Base-by-base conservation (phyloP, 2,888 invertebrate genomes). In the Microdon myrmicae region DNA sequence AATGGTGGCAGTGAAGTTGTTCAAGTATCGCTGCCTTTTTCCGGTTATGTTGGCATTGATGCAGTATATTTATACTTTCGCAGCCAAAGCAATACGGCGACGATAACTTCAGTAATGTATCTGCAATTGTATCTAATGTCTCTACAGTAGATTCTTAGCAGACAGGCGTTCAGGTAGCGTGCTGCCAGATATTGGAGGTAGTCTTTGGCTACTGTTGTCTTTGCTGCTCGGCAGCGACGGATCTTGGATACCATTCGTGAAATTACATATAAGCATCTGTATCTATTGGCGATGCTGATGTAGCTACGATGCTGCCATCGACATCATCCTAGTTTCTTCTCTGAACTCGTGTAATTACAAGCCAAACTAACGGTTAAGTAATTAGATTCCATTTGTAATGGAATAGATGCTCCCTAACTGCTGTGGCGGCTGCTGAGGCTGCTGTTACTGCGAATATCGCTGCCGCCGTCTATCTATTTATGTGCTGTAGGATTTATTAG, bases 331-430 rank as follows among this genome's bases (percentile, higher is more conserved):
- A 26, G 26, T 28, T 38, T 44, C 44, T 41, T 7, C 8, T 9
- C 48, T 64, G 58, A 58, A 64, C 58, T 64, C 64, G 64, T 64
- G 64, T 64, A 64, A 64, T 64, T 64, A 64, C 68, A 67, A 60
- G 51, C 58, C 60, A 61, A 55, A 55, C 60, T 69, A 69, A 69
- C 68, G 68, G 69, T 69, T 68, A 69, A 67, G 69, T 69, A 69
- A 69, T 69, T 69, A 69, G 69, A 69, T 68, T 69, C 59, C 67
- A 67, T 69, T 68, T 69, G 68, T 69, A 61, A 68, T 61, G 32
- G 58, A 64, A 26, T 58, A 23, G 64, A 58, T 47, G 60, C 54
- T 55, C n/a, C n/a, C n/a, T n/a, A n/a, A n/a, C n/a, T n/a, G n/a
- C n/a, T n/a, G n/a, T n/a, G n/a, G 43, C 26, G 25, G 51, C 38